Conservation (phyloP, 2,797 vertebrate species). For the Dallia pectoralis region DNA sequence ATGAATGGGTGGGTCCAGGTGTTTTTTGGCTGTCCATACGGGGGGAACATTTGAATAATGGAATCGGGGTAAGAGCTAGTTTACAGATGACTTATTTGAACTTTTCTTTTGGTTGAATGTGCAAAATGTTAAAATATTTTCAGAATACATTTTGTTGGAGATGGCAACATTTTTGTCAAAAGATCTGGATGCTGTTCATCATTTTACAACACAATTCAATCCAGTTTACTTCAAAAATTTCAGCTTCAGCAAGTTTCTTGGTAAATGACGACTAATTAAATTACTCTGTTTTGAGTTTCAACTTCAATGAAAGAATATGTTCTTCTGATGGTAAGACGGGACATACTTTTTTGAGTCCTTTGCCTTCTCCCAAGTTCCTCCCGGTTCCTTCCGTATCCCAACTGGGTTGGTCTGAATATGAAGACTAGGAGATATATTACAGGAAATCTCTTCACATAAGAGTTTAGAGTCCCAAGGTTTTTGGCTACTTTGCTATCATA, state of each 20-base stretch:
- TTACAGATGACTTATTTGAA: no score
- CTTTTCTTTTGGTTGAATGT: background rate
- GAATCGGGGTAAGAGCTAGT: background rate
- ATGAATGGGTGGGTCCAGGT: no score
- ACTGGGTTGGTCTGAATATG: background rate
- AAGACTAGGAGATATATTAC: constrained; percentile 5
- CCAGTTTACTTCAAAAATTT: constrained; percentile 20
- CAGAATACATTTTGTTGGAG: background rate
- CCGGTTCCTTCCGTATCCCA: background rate
- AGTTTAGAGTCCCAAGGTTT: constrained; percentile 28
- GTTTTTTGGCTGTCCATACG: no score
- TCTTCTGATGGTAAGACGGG: constrained; percentile 23
- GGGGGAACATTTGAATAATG: no score
- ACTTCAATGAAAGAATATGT: constrained; percentile 39
- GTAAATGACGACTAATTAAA: constrained; percentile 38
- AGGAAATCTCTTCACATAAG: constrained; percentile 18
- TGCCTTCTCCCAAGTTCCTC: constrained; percentile 17
- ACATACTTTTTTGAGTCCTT: constrained; percentile 4
- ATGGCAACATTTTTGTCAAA: background rate
- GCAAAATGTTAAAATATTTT: background rate
- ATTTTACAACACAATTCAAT: background rate
- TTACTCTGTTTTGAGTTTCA: constrained; percentile 25
- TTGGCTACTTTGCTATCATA: constrained; percentile 17
- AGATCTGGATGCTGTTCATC: background rate
- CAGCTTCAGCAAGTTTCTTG: constrained; percentile 6